Conservation (phyloP, 2,888 invertebrate species). For the Gandaritis pyraliata region DNA sequence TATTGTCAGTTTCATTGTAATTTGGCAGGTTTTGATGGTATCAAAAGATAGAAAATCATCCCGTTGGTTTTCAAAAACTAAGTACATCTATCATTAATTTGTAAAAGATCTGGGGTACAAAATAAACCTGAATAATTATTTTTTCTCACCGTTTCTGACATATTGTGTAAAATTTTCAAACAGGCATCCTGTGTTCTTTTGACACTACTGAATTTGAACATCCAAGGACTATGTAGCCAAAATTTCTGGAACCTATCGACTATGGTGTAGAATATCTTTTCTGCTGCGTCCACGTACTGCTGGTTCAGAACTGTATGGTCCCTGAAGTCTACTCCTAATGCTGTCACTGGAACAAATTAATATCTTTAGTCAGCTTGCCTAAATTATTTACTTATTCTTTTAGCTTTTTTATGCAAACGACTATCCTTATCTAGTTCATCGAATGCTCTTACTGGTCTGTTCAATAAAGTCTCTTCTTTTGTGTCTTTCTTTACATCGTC, state of each 20-base stretch:
- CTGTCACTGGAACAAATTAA: constrained; percentile 59
- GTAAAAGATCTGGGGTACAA: too few species aligned
- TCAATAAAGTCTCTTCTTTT: too few species aligned
- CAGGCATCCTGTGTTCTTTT: constrained; percentile 63
- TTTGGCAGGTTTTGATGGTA: too few species aligned
- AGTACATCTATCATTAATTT: too few species aligned
- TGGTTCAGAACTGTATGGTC: constrained; percentile 61
- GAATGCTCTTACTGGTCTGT: too few species aligned
- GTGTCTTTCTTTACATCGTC: too few species aligned
- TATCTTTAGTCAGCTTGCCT: neutral
- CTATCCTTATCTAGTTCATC: too few species aligned
- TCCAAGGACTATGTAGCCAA: constrained; percentile 59
- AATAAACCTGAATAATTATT: too few species aligned
- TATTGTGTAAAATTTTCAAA: constrained; percentile 63
- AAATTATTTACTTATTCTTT: neutral
- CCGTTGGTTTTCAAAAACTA: too few species aligned
- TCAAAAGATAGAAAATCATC: too few species aligned
- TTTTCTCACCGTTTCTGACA: constrained; percentile 61
- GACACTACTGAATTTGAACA: constrained; percentile 59
- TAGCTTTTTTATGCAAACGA: too few species aligned
- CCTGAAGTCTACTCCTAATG: constrained; percentile 65
- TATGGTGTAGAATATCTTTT: constrained; percentile 60
- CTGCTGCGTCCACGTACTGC: constrained; percentile 64
- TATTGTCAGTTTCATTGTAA: too few species aligned
- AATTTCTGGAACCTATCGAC: constrained; percentile 67